These are phyloP conservation scores for Dicaeum eximium DNA, from an alignment of 2,113 vertebrate genomes.

Conservation along the genomic window DNA sequence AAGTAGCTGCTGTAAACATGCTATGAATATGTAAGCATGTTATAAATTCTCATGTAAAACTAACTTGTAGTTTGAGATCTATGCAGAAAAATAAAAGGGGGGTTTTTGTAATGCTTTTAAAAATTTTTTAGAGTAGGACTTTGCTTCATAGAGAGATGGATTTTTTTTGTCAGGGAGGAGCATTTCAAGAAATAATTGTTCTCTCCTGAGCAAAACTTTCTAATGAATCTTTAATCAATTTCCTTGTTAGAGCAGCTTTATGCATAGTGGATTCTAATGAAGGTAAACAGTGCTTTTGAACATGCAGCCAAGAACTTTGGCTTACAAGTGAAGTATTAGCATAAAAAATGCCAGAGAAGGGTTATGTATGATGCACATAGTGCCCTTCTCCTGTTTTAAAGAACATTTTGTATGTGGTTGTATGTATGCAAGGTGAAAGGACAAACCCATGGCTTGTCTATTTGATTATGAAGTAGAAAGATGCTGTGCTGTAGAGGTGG, in stretches of 20 bases:
- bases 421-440: too few species aligned
- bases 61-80: neutral
- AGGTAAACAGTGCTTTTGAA: neutral
- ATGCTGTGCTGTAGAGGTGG: neutral
- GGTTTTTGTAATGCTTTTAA: rapidly evolving
- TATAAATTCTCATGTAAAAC: neutral
- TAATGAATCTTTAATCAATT: constrained; percentile 27
- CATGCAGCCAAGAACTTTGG: neutral
- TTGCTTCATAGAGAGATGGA: neutral
- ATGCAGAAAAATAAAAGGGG: neutral
- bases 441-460: neutral
- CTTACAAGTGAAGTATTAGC: neutral
- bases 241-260: neutral
- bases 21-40: neutral
- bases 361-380: neutral
- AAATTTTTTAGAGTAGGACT: neutral
- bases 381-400: neutral
- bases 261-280: neutral
- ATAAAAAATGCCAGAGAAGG: neutral
- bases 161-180: neutral
- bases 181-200: neutral
- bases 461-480: neutral
- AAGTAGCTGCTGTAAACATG: neutral
- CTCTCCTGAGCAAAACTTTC: neutral
- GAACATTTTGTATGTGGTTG: neutral